Conservation (phyloP, 2,797 vertebrate genomes). For the Coluber constrictor region DNA sequence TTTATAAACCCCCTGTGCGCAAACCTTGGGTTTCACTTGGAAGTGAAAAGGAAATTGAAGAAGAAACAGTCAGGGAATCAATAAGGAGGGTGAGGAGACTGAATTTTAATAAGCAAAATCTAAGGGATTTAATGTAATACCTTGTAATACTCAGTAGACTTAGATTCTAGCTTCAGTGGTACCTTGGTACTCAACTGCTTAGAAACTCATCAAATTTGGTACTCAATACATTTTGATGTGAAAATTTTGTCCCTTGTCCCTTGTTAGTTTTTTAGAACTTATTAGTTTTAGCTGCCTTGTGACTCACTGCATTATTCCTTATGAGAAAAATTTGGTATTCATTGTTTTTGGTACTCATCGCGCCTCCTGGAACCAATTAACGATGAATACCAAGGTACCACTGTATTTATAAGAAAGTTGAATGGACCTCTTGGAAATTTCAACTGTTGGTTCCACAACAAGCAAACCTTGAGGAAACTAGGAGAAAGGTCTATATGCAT, state of each 20-base stretch:
- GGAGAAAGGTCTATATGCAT: not conserved
- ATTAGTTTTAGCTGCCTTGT: not conserved
- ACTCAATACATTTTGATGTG: not conserved
- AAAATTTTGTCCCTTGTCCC: not conserved
- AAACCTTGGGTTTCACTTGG: slow-evolving; percentile 85
- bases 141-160: not conserved
- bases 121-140: not conserved
- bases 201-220: not conserved
- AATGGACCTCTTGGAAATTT: not conserved
- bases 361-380: not conserved
- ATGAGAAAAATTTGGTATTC: not conserved
- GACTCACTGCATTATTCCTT: not conserved
- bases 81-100: slow-evolving; percentile 73
- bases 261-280: not conserved
- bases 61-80: slow-evolving; percentile 76
- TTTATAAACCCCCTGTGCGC: slow-evolving; percentile 66
- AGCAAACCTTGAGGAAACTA: not conserved
- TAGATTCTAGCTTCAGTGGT: not conserved
- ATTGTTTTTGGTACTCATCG: not conserved
- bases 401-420: not conserved
- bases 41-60: slow-evolving; percentile 87
- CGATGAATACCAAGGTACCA: not conserved
- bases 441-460: not conserved
- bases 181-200: not conserved
- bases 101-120: not conserved